phyloP scores from a whole-genome alignment of 2,113 vertebrate species.

The Nerophis lumbriciformis region DNA sequence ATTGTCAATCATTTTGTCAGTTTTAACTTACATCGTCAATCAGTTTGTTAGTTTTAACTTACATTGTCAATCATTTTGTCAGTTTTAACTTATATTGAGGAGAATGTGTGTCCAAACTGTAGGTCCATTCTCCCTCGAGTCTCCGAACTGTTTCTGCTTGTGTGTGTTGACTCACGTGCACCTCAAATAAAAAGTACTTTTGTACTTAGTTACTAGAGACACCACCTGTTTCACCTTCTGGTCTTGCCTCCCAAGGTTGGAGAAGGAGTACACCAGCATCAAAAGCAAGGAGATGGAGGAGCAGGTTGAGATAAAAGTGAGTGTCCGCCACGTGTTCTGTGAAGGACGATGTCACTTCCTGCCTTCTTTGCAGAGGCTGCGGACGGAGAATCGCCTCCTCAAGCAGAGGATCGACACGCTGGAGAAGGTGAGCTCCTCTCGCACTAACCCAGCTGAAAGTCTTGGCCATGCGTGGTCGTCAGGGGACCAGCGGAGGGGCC shows the following conservation, averaged over 20 bases:
- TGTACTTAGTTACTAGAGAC: too few species aligned
- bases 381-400: slow-evolving; percentile 93
- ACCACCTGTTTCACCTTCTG: not conserved
- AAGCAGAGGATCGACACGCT: slow-evolving; percentile 98
- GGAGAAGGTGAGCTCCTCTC: slow-evolving; percentile 87
- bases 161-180: too few species aligned
- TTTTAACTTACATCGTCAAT: too few species aligned
- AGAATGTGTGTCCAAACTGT: too few species aligned
- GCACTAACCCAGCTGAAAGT: slow-evolving; percentile 52
- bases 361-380: slow-evolving; percentile 79
- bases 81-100: too few species aligned
- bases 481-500: not conserved
- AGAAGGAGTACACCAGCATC: slow-evolving; percentile 99
- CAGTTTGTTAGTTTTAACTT: too few species aligned
- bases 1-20: too few species aligned
- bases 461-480: not conserved
- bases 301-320: slow-evolving; percentile 98
- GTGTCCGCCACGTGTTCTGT: slow-evolving; percentile 8
- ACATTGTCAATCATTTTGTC: too few species aligned
- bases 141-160: too few species aligned
- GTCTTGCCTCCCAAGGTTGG: slow-evolving; percentile 76
- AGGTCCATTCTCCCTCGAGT: too few species aligned
- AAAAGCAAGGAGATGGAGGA: slow-evolving; percentile 99
- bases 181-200: too few species aligned
- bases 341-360: not conserved